phyloP scores from a whole-genome alignment of 2,113 vertebrate genomes.

The Aspiorhynchus laticeps region DNA sequence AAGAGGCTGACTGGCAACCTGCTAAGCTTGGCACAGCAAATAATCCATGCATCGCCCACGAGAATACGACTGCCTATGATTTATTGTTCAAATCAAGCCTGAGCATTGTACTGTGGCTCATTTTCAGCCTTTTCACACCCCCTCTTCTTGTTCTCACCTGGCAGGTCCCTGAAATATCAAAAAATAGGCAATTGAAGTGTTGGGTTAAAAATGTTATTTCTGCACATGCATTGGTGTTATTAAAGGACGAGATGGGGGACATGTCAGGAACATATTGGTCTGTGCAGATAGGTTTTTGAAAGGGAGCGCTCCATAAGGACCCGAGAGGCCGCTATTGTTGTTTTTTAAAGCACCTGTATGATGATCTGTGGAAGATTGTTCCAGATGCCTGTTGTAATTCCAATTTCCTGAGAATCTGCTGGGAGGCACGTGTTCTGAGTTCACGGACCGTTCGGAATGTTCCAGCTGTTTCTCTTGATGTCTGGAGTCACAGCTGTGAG shows the following conservation, averaged over 20 bases:
- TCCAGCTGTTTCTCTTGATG: constrained; percentile 37
- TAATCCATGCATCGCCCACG: constrained; percentile 63
- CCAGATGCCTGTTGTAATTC: constrained; percentile 37
- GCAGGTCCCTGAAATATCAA: constrained; percentile 28
- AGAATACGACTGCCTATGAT: constrained; percentile 64
- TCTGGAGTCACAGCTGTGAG: constrained; percentile 24
- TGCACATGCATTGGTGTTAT: constrained; percentile 51
- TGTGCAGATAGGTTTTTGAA: constrained; percentile 41
- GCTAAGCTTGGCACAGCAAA: constrained; percentile 71
- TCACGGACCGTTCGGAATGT: constrained; percentile 30
- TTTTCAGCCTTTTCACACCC: constrained; percentile 53
- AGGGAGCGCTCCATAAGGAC: constrained; percentile 19
- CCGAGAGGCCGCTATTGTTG: constrained; percentile 33
- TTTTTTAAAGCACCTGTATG: constrained; percentile 42
- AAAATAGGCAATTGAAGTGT: constrained; percentile 34
- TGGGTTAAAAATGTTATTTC: constrained; percentile 44
- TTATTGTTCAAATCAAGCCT: constrained; percentile 62
- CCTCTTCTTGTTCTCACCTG: constrained; percentile 30
- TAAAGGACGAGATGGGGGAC: constrained; percentile 29
- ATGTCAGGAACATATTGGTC: constrained; percentile 32
- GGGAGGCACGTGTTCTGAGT: neutral
- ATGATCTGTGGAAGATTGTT: constrained; percentile 35
- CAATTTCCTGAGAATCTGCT: constrained; percentile 1
- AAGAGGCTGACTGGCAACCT: constrained; percentile 65
- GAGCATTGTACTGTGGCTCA: constrained; percentile 31